A percentile compares a stretch with the other conserved stretches of the same genome.
Conservation (phyloP, 2,113 vertebrate genomes). For the Limnothrissa miodon region DNA sequence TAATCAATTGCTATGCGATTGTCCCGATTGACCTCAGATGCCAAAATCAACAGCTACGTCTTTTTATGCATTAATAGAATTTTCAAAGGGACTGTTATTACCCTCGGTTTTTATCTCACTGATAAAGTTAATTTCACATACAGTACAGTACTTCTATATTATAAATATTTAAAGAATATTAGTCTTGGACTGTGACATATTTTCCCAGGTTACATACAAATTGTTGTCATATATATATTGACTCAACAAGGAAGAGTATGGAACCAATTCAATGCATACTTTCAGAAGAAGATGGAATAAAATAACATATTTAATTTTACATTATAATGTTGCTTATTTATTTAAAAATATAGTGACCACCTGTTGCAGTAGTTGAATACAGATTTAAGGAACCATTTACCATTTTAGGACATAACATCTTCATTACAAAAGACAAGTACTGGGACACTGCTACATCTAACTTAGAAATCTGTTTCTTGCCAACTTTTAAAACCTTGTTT, state of each 20-base stretch:
- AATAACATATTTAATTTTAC: conserved; percentile 20
- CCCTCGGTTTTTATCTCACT: background rate
- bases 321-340: conserved; percentile 53
- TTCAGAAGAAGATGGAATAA: background rate
- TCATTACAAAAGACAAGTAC: conserved; percentile 68
- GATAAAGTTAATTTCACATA: background rate
- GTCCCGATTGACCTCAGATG: too few relatives aligned
- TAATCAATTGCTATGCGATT: too few relatives aligned
- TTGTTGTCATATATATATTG: too few relatives aligned
- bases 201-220: background rate
- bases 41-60: background rate
- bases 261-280: background rate
- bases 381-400: conserved; percentile 66
- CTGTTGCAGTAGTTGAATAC: conserved; percentile 65
- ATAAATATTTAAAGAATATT: background rate
- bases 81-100: too few relatives aligned
- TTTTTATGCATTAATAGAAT: too few relatives aligned
- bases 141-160: too few relatives aligned
- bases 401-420: conserved; percentile 66
- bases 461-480: conserved; percentile 54
- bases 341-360: conserved; percentile 69
- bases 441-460: conserved; percentile 69
- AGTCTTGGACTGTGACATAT: background rate
- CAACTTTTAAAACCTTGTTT: conserved; percentile 22
- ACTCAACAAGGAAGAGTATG: too few relatives aligned